Percentiles rank a stretch among this genome's conserved stretches.
These are phyloP conservation scores for Amphipyra berbera DNA, from an alignment of 2,888 invertebrate species.

Conservation along the genomic window DNA sequence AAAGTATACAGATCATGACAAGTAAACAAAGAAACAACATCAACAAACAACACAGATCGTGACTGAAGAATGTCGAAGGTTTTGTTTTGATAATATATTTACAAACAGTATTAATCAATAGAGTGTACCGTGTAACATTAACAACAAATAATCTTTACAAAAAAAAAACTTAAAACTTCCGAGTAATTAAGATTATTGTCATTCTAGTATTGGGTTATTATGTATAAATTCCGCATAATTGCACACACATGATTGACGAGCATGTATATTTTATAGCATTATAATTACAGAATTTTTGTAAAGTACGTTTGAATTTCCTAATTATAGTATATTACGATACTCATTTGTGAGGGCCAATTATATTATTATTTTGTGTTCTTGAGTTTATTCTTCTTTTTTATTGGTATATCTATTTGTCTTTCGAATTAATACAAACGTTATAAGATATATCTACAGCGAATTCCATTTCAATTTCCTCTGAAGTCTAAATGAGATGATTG, in stretches of 20 bases:
- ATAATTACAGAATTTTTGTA: conserved; percentile 29
- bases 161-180: conserved; percentile 14
- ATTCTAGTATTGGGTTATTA: conserved; percentile 24
- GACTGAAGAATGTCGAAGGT: background rate
- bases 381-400: no score
- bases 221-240: conserved; percentile 34
- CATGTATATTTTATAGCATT: conserved; percentile 22
- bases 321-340: background rate
- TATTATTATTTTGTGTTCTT: no score
- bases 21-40: background rate
- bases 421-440: background rate
- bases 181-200: conserved; percentile 21
- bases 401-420: no score
- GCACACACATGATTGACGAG: conserved; percentile 7
- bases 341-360: conserved; percentile 1
- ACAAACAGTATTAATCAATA: conserved; percentile 4
- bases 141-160: conserved; percentile 9
- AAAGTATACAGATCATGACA: no score
- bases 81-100: conserved; percentile 6
- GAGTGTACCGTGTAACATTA: background rate
- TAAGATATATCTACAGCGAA: background rate
- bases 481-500: conserved; percentile 12
- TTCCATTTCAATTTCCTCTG: conserved; percentile 2
- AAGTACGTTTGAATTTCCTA: conserved; percentile 1
- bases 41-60: conserved; percentile 1